phyloP scores from a whole-genome alignment of 2,113 vertebrate species.

The Alouatta palliata region DNA sequence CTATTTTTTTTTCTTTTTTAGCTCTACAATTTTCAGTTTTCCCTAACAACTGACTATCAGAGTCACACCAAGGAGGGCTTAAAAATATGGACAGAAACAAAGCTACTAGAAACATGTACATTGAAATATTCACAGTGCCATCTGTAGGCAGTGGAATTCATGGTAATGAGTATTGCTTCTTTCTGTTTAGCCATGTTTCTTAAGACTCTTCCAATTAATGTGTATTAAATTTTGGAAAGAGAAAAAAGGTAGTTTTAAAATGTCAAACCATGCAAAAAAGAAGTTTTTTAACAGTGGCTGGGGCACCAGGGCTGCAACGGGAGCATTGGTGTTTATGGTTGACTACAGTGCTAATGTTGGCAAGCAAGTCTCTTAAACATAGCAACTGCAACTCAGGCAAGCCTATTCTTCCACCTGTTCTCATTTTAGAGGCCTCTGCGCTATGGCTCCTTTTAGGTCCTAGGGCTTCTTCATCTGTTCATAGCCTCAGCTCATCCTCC shows the following conservation, averaged over 20 bases:
- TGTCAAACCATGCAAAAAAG: background rate
- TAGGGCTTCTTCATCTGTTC: background rate
- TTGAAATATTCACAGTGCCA: conserved; percentile 2
- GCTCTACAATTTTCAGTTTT: background rate
- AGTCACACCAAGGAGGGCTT: background rate
- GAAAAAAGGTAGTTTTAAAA: background rate
- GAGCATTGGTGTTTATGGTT: background rate
- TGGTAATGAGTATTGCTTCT: background rate
- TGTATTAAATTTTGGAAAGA: background rate
- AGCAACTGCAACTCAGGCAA: background rate
- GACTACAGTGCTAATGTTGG: background rate
- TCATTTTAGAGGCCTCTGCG: background rate
- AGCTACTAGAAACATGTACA: background rate
- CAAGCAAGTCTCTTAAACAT: background rate
- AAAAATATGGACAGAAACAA: conserved; percentile 1
- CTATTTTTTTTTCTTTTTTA: background rate
- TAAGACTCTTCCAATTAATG: background rate
- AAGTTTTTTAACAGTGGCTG: background rate
- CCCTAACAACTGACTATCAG: background rate
- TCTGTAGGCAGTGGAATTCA: background rate
- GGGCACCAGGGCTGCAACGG: background rate
- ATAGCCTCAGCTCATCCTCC: background rate
- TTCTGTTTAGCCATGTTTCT: background rate
- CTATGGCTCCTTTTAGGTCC: background rate
- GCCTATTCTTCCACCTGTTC: background rate